A percentile compares a stretch with the other conserved stretches of the same genome.
These are phyloP conservation scores for Thunnus maccoyii DNA, from an alignment of 2,113 vertebrate species.

Conservation along the genomic window DNA sequence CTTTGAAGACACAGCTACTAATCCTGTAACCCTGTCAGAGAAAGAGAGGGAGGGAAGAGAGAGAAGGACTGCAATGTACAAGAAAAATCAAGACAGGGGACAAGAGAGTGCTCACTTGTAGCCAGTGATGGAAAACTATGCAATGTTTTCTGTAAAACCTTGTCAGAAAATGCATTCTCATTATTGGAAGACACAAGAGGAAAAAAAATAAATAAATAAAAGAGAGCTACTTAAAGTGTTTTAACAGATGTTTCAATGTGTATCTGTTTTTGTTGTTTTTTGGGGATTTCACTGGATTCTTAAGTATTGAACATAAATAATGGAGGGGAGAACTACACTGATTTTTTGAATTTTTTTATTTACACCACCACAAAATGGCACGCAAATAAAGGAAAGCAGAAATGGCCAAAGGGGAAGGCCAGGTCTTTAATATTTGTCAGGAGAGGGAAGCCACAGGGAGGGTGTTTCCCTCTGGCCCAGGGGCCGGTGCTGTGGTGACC, in stretches of 20 bases:
- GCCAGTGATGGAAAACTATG: slow-evolving; percentile 22
- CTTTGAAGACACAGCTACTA: slow-evolving; percentile 71
- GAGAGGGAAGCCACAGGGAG: slow-evolving; percentile 85
- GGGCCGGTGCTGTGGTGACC: slow-evolving; percentile 81
- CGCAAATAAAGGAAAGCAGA: slow-evolving; percentile 76
- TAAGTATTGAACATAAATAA: slow-evolving; percentile 79
- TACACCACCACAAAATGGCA: slow-evolving; percentile 80
- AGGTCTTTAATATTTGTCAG: slow-evolving; percentile 89
- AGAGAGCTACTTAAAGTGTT: slow-evolving; percentile 30
- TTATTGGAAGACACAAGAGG: slow-evolving; percentile 15
- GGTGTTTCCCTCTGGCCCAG: slow-evolving; percentile 84
- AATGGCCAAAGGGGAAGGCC: slow-evolving; percentile 78
- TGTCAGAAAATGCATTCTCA: slow-evolving; percentile 39
- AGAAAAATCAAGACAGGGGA: neutral
- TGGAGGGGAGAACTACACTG: slow-evolving; percentile 60
- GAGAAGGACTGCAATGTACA: slow-evolving; percentile 5
- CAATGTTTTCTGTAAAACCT: neutral
- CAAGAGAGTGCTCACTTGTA: neutral
- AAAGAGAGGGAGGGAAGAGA: slow-evolving; percentile 8
- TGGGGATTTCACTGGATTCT: slow-evolving; percentile 61
- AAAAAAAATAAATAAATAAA: slow-evolving; percentile 12
- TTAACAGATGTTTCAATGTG: slow-evolving; percentile 57
- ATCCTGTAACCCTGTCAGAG: slow-evolving; percentile 54
- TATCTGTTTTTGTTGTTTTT: slow-evolving; percentile 62
- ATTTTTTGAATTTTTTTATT: slow-evolving; percentile 59